phyloP scores from a whole-genome alignment of 2,113 vertebrate genomes.

The Ophiodon elongatus region DNA sequence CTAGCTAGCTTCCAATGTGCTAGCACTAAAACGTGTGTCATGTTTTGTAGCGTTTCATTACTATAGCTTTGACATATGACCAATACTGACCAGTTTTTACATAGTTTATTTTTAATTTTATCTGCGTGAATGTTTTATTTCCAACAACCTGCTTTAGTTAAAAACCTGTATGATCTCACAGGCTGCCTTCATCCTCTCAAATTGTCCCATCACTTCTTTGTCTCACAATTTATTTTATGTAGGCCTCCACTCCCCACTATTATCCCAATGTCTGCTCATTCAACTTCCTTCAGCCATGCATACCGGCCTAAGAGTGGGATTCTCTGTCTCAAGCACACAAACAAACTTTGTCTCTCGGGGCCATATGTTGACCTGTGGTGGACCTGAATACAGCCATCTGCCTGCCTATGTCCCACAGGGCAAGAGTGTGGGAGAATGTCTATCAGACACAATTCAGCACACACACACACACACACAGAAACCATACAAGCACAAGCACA shows the following conservation, averaged over 20 bases:
- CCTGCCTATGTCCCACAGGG: conserved; percentile 74
- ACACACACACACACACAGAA: conserved; percentile 39
- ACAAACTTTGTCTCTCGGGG: conserved; percentile 71
- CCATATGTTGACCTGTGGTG: conserved; percentile 78
- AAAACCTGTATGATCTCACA: conserved; percentile 25
- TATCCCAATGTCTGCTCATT: conserved; percentile 44
- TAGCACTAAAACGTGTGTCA: not conserved
- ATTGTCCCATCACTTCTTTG: conserved; percentile 19
- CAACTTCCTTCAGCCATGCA: conserved; percentile 63
- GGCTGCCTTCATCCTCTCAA: conserved; percentile 38
- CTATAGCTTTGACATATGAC: too few relatives aligned
- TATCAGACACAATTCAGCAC: conserved; percentile 64
- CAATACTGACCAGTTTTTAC: not conserved
- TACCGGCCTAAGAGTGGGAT: conserved; percentile 36
- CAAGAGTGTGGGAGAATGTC: conserved; percentile 79
- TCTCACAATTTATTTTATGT: conserved; percentile 14
- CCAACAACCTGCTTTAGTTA: too few relatives aligned
- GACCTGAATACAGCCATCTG: conserved; percentile 82
- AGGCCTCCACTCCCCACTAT: not conserved
- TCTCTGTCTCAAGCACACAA: conserved; percentile 55
- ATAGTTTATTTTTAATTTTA: not conserved
- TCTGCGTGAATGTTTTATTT: not conserved
- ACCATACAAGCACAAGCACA: conserved; percentile 47
- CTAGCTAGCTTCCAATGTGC: not conserved
- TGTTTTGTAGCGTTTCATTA: too few relatives aligned